These are phyloP conservation scores for Acyrthosiphon pisum DNA, from an alignment of 1,140 invertebrate species.

Conservation along the genomic window DNA sequence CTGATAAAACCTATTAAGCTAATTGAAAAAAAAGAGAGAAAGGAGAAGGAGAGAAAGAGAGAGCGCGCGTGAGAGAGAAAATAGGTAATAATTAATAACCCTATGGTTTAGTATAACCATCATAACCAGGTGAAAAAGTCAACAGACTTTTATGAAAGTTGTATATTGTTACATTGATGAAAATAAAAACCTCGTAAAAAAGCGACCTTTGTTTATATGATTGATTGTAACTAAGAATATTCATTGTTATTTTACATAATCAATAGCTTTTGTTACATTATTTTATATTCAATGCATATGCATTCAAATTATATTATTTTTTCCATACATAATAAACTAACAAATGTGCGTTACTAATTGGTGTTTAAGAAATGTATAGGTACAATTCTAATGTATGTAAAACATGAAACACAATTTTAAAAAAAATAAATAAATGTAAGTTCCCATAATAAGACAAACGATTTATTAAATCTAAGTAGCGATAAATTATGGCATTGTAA, in stretches of 20 bases:
- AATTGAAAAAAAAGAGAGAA: background rate
- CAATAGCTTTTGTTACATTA: conserved; percentile 36
- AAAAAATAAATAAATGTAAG: background rate
- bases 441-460: background rate
- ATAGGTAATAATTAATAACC: conserved; percentile 18
- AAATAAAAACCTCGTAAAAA: conserved; percentile 15
- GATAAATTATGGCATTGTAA: background rate
- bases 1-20: background rate
- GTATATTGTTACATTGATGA: background rate
- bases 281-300: background rate
- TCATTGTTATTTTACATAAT: conserved; percentile 28
- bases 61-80: background rate
- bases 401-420: background rate
- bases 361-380: background rate
- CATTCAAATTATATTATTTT: background rate
- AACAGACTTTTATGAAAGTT: conserved; percentile 21
- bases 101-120: background rate
- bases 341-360: background rate
- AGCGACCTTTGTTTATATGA: conserved; percentile 39
- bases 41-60: background rate
- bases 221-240: conserved; percentile 42
- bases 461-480: background rate
- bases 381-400: background rate
- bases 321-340: background rate
- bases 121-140: conserved; percentile 37